phyloP scores from a whole-genome alignment of 2,113 vertebrate genomes.

The Neolamprologus falcicula region DNA sequence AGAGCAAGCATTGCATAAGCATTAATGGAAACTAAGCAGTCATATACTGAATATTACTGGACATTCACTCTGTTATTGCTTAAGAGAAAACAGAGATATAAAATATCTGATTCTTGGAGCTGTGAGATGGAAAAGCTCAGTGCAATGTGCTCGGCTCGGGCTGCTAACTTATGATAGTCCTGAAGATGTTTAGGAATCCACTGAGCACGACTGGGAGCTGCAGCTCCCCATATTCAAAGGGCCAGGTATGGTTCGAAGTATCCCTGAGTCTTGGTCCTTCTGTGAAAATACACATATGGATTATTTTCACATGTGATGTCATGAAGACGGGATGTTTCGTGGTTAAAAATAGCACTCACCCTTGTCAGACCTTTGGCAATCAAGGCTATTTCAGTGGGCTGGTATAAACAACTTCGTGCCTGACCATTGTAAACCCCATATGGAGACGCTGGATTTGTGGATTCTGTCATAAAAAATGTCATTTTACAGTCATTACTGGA shows the following conservation, averaged over 20 bases:
- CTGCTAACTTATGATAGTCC: neutral
- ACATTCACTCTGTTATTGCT: neutral
- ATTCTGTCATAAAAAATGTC: conserved; percentile 17
- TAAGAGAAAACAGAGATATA: neutral
- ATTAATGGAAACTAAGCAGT: neutral
- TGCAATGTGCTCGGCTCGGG: neutral
- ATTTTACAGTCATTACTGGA: neutral
- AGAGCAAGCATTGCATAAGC: neutral
- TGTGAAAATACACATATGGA: conserved; percentile 14
- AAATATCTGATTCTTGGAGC: neutral
- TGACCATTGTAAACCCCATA: conserved; percentile 81
- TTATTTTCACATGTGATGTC: neutral
- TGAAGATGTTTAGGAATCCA: conserved; percentile 51
- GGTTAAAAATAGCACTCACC: conserved; percentile 11
- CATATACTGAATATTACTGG: neutral
- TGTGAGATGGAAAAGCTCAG: neutral
- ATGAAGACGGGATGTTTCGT: neutral
- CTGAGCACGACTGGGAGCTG: conserved; percentile 70
- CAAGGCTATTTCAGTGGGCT: conserved; percentile 88
- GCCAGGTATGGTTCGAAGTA: conserved; percentile 70
- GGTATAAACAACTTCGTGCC: conserved; percentile 80
- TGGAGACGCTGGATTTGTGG: conserved; percentile 76
- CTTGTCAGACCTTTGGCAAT: conserved; percentile 80
- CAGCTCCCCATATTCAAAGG: conserved; percentile 60
- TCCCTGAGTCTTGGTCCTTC: conserved; percentile 69